Percentiles rank a stretch among this genome's conserved stretches.
Evolutionary conservation across 1,140 invertebrate genomes (phyloP).

Genomic region (Ladona fulva): DNA sequence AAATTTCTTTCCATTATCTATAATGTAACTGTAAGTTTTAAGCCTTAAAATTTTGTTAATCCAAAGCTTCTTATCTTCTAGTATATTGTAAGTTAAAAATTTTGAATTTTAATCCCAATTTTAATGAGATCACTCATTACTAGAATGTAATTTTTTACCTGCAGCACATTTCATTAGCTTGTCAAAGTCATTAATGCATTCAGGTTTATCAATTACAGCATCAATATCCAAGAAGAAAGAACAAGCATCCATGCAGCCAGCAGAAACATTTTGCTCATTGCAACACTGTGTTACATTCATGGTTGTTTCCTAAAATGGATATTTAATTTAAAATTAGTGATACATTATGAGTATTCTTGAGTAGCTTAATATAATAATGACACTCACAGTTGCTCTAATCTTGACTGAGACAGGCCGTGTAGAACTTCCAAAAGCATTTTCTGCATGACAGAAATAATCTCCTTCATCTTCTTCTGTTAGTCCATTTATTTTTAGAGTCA

Average conservation of each 20-base stretch:
- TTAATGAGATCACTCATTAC: too few species aligned
- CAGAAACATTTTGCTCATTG: constrained; percentile 60
- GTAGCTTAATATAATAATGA: background rate
- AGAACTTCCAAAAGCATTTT: constrained; percentile 64
- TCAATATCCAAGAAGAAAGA: constrained; percentile 72
- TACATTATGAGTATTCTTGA: background rate
- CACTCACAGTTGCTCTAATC: constrained; percentile 43
- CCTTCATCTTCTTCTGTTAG: constrained; percentile 59
- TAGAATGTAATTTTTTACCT: constrained; percentile 37
- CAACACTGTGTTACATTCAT: constrained; percentile 68
- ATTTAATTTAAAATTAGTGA: background rate
- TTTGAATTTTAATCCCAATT: too few species aligned
- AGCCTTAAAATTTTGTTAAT: too few species aligned
- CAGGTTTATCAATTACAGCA: constrained; percentile 61
- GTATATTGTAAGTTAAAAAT: too few species aligned
- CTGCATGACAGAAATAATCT: constrained; percentile 70
- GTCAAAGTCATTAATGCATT: constrained; percentile 71
- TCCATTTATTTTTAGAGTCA: constrained; percentile 60
- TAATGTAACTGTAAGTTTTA: too few species aligned
- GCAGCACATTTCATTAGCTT: constrained; percentile 78
- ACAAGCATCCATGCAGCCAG: constrained; percentile 66
- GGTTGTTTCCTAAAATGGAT: constrained; percentile 36
- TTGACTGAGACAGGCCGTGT: constrained; percentile 61
- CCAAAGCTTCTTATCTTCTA: too few species aligned
- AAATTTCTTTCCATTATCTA: too few species aligned